phyloP scores from a whole-genome alignment of 2,797 vertebrate genomes.

The Benthosema pterotum region DNA sequence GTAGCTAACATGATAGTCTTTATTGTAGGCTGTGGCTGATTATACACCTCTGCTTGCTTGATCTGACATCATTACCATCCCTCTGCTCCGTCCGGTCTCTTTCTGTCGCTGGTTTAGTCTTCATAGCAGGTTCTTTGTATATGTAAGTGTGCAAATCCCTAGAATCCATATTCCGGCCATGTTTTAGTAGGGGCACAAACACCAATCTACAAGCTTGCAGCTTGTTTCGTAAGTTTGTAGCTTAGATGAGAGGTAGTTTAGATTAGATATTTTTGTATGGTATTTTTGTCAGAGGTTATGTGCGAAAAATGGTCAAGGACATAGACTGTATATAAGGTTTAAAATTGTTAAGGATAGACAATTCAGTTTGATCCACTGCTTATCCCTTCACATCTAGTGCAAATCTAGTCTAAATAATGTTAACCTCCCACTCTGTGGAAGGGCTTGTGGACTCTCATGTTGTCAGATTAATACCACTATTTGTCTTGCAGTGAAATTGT shows the following conservation, averaged over 20 bases:
- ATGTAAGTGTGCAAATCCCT: not conserved
- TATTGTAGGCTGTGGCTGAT: constrained; percentile 37
- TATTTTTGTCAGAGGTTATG: no score
- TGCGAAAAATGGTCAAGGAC: no score
- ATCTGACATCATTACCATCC: constrained; percentile 12
- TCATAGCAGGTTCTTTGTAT: constrained; percentile 8
- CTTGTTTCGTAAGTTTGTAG: no score
- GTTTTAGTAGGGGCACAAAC: no score
- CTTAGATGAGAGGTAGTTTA: no score
- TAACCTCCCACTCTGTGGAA: not conserved
- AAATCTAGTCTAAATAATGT: not conserved
- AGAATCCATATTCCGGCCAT: no score
- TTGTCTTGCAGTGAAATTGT: constrained; percentile 7
- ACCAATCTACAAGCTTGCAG: no score
- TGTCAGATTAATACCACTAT: constrained; percentile 9
- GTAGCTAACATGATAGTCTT: constrained; percentile 20
- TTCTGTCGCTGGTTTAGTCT: constrained; percentile 21
- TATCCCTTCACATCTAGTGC: constrained; percentile 1
- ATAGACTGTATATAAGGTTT: no score
- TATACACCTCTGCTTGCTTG: constrained; percentile 46
- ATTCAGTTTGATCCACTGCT: constrained; percentile 7
- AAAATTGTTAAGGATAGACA: constrained; percentile 3
- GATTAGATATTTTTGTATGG: no score
- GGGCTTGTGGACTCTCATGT: constrained; percentile 11
- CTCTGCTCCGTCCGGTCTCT: constrained; percentile 25